Conservation (phyloP, 2,797 vertebrate genomes). For the Epinephelus awoara region DNA sequence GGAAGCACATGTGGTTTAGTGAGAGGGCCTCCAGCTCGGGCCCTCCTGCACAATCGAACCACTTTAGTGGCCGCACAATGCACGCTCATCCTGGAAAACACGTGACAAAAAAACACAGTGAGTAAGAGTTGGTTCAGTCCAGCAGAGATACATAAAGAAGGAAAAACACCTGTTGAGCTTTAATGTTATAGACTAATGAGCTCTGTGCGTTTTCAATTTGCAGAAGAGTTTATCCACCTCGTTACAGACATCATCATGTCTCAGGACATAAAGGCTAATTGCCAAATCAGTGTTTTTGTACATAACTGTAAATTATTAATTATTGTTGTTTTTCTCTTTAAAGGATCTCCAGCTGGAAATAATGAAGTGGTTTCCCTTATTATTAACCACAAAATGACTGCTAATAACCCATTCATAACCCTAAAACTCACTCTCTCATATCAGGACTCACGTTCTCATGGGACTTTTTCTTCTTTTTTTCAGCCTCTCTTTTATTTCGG, state of each 20-base stretch:
- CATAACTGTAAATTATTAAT: slow-evolving; percentile 24
- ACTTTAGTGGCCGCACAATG: slow-evolving; percentile 32
- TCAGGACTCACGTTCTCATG: slow-evolving; percentile 28
- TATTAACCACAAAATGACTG: slow-evolving; percentile 56
- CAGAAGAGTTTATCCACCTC: neutral
- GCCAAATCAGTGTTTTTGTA: slow-evolving; percentile 4
- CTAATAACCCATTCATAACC: slow-evolving; percentile 51
- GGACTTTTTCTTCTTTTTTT: slow-evolving; percentile 41
- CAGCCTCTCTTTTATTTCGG: slow-evolving; percentile 43
- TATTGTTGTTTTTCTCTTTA: slow-evolving; percentile 10
- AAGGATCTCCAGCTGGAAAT: slow-evolving; percentile 47
- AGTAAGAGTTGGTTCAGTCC: neutral
- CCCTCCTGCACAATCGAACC: slow-evolving; percentile 44
- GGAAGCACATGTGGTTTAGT: slow-evolving; percentile 50
- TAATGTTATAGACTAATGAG: neutral
- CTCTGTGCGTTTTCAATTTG: neutral
- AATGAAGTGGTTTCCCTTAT: slow-evolving; percentile 26
- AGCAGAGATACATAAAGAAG: neutral
- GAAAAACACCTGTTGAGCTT: slow-evolving; percentile 59
- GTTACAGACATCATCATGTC: neutral
- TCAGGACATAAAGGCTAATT: neutral
- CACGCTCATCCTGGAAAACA: slow-evolving; percentile 47
- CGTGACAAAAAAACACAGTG: slow-evolving; percentile 31
- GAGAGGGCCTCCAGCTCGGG: slow-evolving; percentile 45
- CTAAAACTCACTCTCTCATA: slow-evolving; percentile 21